Evolutionary conservation across 1,140 invertebrate species (phyloP), one percentile per base, ranked within the genome.

Genomic region (Parasteatoda tepidariorum): DNA sequence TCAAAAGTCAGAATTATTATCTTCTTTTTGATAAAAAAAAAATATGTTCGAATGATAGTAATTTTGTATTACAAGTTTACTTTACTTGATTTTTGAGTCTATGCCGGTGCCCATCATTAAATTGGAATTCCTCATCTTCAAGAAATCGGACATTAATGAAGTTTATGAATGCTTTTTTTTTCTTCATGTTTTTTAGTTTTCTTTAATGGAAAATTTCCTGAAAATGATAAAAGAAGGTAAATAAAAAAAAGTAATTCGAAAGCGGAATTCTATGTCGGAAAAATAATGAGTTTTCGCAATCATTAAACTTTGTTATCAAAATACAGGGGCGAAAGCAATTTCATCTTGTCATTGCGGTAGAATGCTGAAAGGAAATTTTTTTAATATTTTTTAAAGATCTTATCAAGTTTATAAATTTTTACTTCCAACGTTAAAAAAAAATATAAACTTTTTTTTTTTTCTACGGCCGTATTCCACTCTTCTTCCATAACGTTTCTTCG

Each of bases 221-320:
- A n/a, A 61, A n/a, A 79, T 68, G 48, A 68, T 68, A 64, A 61
- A 74, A 61, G 31, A 68, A 41, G 64, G 15, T 68, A 48, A 68
- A 38, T 48, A 64, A 28, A 79, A 79, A 68, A 66, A 79, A 79
- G 13, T 48, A 13, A 62, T 24, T 13, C 28, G 24, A 62, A 33
- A 28, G n/a, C 38, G 64, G 31, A 82, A 82, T 82, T 82, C 78
- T 62, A 71, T 71, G 67, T 82, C 67, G 54, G 62, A 30, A 82
- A 82, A 82, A 70, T 82, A 82, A 82, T 82, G 78, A 82, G 78
- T 82, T 82, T 82, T 82, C 28, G 54, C 66, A 82, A 82, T 82
- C 78, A 79, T 79, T 82, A 82, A 82, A 82, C 66, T 71, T 70
- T 82, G 78, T 82, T 82, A 82, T 82, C 78, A 82, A 82, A 82